Base-by-base conservation (phyloP, 2,888 invertebrate species). In the Desoria tigrina region DNA sequence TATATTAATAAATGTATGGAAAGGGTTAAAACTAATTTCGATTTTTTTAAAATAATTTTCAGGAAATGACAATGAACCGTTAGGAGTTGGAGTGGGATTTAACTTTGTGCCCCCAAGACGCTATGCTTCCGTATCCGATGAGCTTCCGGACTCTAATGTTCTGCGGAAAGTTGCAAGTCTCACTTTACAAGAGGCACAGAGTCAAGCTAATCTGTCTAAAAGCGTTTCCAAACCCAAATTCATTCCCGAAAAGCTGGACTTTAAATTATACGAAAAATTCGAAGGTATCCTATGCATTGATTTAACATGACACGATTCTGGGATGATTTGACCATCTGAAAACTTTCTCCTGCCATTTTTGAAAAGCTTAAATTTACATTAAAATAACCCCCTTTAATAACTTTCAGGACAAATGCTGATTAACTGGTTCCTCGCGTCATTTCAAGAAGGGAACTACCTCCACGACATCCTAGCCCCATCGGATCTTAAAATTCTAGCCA, bases 371-470 rank as follows among this genome's bases (percentile, higher is more conserved):
- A n/a, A n/a, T n/a, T n/a, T n/a, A n/a, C n/a, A 24, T n/a, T 1
- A 23, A 11, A 14, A 54, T n/a, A n/a, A n/a, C n/a, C n/a, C n/a
- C n/a, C n/a, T n/a, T n/a, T n/a, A 18, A 53, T 49, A 45, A 9
- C 74, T 84, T 84, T 26, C 83, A 95, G 94, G 94, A 81, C 90
- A 93, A 82, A 92, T 93, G 90, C 84, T 95, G 78, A 84, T 94
- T 77, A 92, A 92, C 81, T 94, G 94, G 92, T 86, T 93, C 77
- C 83, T 89, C 74, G 89, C 91, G 58, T 88, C 90, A 45, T 85
- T 89, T 74, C 84, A 86, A 69, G 90, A 89, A 74, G 87, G 86
- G 70, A 86, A 85, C 77, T 86, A 87, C 77, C 80, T 88, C 53
- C 85, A 85, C 74, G 83, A 84, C 71, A 80, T 86, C 65, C 80